Percentiles rank a stretch among this genome's conserved stretches.
phyloP scores from a whole-genome alignment of 2,797 vertebrate genomes.

The Clarias pachynema region DNA sequence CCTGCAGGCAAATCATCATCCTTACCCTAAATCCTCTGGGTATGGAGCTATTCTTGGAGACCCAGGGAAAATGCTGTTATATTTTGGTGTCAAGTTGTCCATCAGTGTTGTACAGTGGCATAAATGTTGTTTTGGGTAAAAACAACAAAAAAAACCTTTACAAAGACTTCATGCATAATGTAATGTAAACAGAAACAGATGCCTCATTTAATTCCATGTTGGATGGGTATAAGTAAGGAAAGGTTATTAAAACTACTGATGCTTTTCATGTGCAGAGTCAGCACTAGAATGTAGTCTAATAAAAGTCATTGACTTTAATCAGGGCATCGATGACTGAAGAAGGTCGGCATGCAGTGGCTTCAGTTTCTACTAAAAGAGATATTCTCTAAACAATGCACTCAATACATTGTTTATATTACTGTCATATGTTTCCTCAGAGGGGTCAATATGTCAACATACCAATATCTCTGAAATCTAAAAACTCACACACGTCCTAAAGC shows the following conservation, averaged over 20 bases:
- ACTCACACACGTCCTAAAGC: conserved; percentile 38
- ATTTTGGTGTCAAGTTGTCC: conserved; percentile 23
- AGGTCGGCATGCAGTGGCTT: neutral
- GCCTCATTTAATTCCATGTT: conserved; percentile 25
- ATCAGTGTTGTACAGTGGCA: neutral
- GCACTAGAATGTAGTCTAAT: conserved; percentile 25
- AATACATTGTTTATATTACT: neutral
- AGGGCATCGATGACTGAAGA: conserved; percentile 29
- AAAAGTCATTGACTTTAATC: conserved; percentile 47
- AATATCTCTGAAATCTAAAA: conserved; percentile 4
- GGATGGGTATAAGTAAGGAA: conserved; percentile 4
- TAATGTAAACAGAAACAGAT: neutral
- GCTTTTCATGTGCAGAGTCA: conserved; percentile 41
- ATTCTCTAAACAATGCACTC: conserved; percentile 28
- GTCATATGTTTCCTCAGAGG: neutral
- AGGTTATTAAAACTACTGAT: conserved; percentile 2
- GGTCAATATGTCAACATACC: neutral
- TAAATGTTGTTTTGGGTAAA: neutral
- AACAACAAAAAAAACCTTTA: neutral
- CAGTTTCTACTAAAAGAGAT: neutral
- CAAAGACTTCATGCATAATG: neutral
- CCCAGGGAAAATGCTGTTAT: conserved; percentile 27
- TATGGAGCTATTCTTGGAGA: conserved; percentile 46
- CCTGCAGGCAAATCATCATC: conserved; percentile 54
- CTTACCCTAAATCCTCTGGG: conserved; percentile 39